These are phyloP conservation scores for Myotis myotis DNA, from an alignment of 2,797 vertebrate species.

Conservation along the genomic window DNA sequence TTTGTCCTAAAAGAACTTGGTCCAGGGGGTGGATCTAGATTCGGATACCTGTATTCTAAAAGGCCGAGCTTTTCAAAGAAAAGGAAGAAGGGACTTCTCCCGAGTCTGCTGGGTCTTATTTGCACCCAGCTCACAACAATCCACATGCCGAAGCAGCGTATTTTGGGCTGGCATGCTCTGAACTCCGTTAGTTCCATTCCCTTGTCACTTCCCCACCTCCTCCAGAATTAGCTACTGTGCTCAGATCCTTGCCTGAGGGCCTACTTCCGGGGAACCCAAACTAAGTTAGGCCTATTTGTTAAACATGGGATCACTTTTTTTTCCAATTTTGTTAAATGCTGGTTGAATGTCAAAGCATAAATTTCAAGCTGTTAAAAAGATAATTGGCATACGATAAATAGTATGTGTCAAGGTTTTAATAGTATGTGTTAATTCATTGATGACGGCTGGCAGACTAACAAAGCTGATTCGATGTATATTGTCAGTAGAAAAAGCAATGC, in stretches of 20 bases:
- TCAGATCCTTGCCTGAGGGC: background rate
- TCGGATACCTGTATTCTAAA: background rate
- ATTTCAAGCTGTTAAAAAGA: background rate
- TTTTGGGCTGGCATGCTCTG: background rate
- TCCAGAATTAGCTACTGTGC: background rate
- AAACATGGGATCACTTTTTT: background rate
- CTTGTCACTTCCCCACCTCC: background rate
- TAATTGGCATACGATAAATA: background rate
- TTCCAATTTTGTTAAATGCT: background rate
- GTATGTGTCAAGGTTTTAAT: background rate
- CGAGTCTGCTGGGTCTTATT: background rate
- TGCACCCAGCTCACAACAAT: background rate
- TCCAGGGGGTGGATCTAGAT: background rate
- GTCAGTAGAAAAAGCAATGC: background rate
- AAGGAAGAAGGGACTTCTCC: background rate
- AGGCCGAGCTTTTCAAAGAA: background rate
- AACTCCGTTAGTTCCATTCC: background rate
- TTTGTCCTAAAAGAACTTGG: background rate
- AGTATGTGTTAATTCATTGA: conserved; percentile 36
- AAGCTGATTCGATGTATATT: background rate
- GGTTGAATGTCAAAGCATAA: background rate
- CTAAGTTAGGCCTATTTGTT: background rate
- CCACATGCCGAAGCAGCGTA: background rate
- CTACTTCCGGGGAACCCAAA: background rate
- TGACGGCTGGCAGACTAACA: conserved; percentile 4